Percentiles rank a stretch among this genome's conserved stretches.
phyloP scores from a whole-genome alignment of 2,797 vertebrate genomes.

The Halcyon leucocephala region DNA sequence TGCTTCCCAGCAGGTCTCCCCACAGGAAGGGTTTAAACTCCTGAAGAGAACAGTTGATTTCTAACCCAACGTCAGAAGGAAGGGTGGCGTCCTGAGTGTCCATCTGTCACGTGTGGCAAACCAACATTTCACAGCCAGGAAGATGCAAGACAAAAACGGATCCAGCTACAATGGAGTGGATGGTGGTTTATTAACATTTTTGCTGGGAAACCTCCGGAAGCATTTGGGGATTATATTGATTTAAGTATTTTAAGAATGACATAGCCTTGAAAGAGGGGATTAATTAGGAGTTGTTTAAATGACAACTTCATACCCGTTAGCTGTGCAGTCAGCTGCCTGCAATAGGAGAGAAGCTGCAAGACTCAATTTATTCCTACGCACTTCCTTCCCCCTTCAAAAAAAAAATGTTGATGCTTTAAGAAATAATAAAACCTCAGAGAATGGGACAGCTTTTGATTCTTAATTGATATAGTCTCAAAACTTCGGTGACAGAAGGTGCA shows the following conservation, averaged over 20 bases:
- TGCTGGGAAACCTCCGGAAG: background rate
- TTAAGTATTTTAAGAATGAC: background rate
- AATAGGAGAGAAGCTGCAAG: background rate
- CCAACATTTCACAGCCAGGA: background rate
- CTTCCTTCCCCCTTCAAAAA: background rate
- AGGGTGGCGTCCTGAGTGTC: background rate
- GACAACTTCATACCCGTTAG: background rate
- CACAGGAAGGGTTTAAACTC: background rate
- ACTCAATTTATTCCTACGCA: background rate
- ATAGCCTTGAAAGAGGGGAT: background rate
- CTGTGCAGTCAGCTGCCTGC: background rate
- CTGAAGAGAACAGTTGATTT: background rate
- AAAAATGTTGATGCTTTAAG: background rate
- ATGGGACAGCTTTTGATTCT: background rate
- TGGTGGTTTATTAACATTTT: background rate
- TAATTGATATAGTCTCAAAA: conserved; percentile 16
- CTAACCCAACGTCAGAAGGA: background rate
- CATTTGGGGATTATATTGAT: background rate
- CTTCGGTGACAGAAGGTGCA: conserved; percentile 44
- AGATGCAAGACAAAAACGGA: background rate
- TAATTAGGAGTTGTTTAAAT: background rate
- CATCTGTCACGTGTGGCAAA: background rate
- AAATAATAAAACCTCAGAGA: background rate
- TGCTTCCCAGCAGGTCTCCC: background rate
- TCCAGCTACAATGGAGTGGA: background rate